Evolutionary conservation across 2,888 invertebrate species (phyloP), one percentile per base, ranked within the genome.

Genomic region (Tubulanus polymorphus): DNA sequence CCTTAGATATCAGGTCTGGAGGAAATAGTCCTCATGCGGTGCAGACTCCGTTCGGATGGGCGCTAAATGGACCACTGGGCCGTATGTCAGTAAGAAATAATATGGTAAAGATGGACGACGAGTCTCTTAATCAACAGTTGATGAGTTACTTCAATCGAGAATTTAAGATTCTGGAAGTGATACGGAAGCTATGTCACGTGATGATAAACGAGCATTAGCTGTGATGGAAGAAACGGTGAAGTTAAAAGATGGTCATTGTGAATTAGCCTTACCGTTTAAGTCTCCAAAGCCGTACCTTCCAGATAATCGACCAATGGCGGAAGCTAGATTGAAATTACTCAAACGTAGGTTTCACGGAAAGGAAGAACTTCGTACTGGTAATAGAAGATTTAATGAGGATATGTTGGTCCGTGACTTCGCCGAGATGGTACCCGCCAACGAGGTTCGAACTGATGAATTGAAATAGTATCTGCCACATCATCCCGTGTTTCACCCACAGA

Each of bases 231-330:
- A 47, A 6, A 8, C 26, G 3, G 18, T 46, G 2, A 15, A 3
- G 2, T 23, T 52, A 2, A n/a, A 30, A 15, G 35, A 46, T 45
- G 53, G 53, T 5, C 53, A 48, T 20, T 53, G 48, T 48, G 32
- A 27, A 15, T 20, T 53, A 18, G 29, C 15, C 10, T 30, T 53
- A 10, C 53, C 48, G 23, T 53, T 50, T n/a, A 48, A 53, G 41
- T 20, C 5, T 15, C 27, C 35, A 27, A 28, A 15, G 12, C 27
- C 47, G 6, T n/a, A n/a, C 6, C 41, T 41, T 5, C 41, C 41
- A 41, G 15, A 15, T 15, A 41, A 41, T 23, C 41, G 41, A 5
- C 6, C 41, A 5, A 5, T 41, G 41, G 41, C 41, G 6, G 41
- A 5, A 8, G 15, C 18, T 8, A 41, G 41, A 15, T 15, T 41